Conservation (phyloP, 2,113 vertebrate species). For the Actenoides lindsayi region DNA sequence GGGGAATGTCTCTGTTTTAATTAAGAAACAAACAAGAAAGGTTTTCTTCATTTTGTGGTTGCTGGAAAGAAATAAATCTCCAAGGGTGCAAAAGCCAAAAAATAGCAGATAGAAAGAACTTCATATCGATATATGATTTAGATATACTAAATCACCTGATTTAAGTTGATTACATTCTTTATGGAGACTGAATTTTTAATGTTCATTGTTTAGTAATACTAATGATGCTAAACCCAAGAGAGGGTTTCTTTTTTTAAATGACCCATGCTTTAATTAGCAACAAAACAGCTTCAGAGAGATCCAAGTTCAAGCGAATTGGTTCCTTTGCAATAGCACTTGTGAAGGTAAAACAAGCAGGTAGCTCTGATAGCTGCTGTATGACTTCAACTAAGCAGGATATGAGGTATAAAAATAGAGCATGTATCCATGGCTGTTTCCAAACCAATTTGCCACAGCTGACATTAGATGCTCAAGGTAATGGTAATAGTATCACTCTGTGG, state of each 20-base stretch:
- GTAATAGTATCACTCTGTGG: neutral
- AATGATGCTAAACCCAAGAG: neutral
- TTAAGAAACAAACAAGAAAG: conserved; percentile 23
- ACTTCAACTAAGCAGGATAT: neutral
- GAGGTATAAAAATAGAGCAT: neutral
- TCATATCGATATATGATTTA: neutral
- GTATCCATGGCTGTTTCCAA: neutral
- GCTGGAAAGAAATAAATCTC: neutral
- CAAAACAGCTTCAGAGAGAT: neutral
- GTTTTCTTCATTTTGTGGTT: neutral
- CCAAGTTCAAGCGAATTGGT: neutral
- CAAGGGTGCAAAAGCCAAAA: neutral
- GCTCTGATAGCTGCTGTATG: neutral
- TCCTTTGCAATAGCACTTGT: neutral
- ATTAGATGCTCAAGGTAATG: neutral
- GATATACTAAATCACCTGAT: neutral
- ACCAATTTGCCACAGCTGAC: neutral
- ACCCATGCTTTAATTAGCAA: neutral
- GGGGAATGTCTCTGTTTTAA: neutral
- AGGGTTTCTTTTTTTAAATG: neutral
- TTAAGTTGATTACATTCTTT: neutral
- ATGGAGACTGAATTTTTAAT: neutral
- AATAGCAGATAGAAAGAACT: neutral
- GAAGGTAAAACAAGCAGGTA: neutral
- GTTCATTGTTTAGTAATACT: neutral